A percentile compares a stretch with the other conserved stretches of the same genome.
Evolutionary conservation across 2,888 invertebrate species (phyloP).

Genomic region (Idaea biselata): DNA sequence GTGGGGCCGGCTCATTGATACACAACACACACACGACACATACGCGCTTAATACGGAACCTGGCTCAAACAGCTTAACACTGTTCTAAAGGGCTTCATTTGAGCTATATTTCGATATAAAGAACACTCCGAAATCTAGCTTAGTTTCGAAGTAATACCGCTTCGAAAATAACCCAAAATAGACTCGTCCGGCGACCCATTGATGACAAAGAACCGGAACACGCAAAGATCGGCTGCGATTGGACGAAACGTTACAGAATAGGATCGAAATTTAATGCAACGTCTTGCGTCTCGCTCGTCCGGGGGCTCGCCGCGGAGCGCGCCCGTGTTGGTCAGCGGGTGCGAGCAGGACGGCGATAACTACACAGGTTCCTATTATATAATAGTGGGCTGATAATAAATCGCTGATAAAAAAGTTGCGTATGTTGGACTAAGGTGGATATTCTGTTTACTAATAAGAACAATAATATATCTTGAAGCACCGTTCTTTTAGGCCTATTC

Average conservation of each 20-base stretch:
- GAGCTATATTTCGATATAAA: background rate
- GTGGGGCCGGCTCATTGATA: slow-evolving; percentile 68
- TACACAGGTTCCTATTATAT: slow-evolving; percentile 64
- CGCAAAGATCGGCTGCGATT: slow-evolving; percentile 82
- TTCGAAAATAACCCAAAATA: slow-evolving; percentile 65
- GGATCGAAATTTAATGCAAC: slow-evolving; percentile 77
- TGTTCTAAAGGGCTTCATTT: background rate
- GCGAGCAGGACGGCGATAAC: slow-evolving; percentile 49
- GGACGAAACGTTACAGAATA: slow-evolving; percentile 77
- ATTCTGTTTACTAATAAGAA: slow-evolving; percentile 6
- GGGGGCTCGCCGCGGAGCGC: slow-evolving; percentile 27
- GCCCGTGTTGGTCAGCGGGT: slow-evolving; percentile 32
- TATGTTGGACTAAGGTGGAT: slow-evolving; percentile 50
- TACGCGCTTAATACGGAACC: slow-evolving; percentile 51
- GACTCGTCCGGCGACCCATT: slow-evolving; percentile 85
- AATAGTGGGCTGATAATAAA: slow-evolving; percentile 73
- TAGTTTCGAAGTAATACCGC: slow-evolving; percentile 58
- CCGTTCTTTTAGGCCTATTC: background rate
- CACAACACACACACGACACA: slow-evolving; percentile 62
- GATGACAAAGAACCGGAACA: slow-evolving; percentile 86
- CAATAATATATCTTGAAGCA: background rate
- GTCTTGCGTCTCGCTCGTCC: slow-evolving; percentile 52
- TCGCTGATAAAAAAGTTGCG: slow-evolving; percentile 75
- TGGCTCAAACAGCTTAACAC: slow-evolving; percentile 22
- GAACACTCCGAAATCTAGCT: slow-evolving; percentile 36